A percentile compares a stretch with the other conserved stretches of the same genome.
phyloP scores from a whole-genome alignment of 2,797 vertebrate species.

The Halcyon leucocephala region DNA sequence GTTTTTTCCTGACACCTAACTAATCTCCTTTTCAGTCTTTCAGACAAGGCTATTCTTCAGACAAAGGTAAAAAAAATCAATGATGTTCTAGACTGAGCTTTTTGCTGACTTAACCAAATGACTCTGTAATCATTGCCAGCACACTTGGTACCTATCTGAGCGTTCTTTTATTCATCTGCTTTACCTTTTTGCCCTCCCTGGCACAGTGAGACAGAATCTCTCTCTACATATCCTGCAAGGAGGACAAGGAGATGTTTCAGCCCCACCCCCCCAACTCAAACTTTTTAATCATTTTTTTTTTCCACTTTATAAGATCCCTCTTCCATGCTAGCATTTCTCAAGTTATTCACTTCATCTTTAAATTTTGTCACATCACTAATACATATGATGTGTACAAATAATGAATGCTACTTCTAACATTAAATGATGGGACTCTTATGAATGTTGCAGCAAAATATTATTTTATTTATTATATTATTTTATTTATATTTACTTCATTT shows the following conservation, averaged over 20 bases:
- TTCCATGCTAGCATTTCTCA: background rate
- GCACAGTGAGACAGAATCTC: background rate
- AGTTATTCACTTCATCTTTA: background rate
- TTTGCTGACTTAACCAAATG: background rate
- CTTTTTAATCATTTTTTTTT: background rate
- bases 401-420: background rate
- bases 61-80: background rate
- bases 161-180: background rate
- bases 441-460: background rate
- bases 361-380: background rate
- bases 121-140: background rate
- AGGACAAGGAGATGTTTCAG: background rate
- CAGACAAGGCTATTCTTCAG: background rate
- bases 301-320: background rate
- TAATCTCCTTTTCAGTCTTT: background rate
- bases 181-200: background rate
- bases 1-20: background rate
- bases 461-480: background rate
- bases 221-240: accelerated
- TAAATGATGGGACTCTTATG: background rate
- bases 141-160: background rate
- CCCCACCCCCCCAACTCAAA: background rate
- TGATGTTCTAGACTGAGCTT: background rate
- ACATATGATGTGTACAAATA: background rate
- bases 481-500: background rate